phyloP scores from a whole-genome alignment of 1,140 invertebrate genomes.

The Pseudoatta argentina region DNA sequence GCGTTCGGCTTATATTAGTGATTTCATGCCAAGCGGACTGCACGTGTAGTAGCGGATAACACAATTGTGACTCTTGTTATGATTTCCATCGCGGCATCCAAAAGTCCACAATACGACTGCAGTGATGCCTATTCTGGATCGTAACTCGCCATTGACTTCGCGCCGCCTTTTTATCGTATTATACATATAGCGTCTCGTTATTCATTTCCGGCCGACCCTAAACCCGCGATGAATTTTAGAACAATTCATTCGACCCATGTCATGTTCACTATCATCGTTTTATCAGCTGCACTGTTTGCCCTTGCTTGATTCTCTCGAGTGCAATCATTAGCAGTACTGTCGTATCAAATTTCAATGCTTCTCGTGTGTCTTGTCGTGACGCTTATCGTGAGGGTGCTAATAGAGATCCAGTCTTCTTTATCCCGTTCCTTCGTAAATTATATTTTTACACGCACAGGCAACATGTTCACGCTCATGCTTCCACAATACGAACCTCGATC shows the following conservation, averaged over 20 bases:
- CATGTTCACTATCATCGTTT: constrained; percentile 63
- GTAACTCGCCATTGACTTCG: constrained; percentile 77
- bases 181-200: background rate
- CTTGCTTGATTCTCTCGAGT: constrained; percentile 32
- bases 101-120: constrained; percentile 88
- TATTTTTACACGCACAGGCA: constrained; percentile 51
- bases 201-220: constrained; percentile 8
- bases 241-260: constrained; percentile 54
- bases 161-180: background rate
- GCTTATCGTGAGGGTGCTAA: constrained; percentile 69
- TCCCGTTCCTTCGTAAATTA: background rate
- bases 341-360: background rate
- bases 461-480: constrained; percentile 26
- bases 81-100: constrained; percentile 84
- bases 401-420: background rate
- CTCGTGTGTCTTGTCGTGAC: background rate
- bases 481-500: background rate
- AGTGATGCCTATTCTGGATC: constrained; percentile 87
- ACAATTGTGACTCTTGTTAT: constrained; percentile 67
- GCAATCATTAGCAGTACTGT: constrained; percentile 11
- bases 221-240: constrained; percentile 8
- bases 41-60: constrained; percentile 70
- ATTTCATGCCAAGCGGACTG: constrained; percentile 68
- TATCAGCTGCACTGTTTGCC: constrained; percentile 28
- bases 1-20: constrained; percentile 59